Conservation (phyloP, 2,797 vertebrate species). For the Melanotaenia nigrans region DNA sequence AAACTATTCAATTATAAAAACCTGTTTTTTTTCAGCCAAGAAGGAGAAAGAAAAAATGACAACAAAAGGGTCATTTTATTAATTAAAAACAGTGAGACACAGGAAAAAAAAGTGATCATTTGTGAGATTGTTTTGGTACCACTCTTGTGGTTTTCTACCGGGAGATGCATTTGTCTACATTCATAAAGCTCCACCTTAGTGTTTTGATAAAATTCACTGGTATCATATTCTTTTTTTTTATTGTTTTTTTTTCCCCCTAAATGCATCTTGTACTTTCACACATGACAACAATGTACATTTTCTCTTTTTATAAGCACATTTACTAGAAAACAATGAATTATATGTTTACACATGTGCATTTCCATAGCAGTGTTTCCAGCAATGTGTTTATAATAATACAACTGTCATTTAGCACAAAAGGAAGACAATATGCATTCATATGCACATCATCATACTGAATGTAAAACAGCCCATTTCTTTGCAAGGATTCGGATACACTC, state of each 20-base stretch:
- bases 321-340: constrained; percentile 12
- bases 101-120: not conserved
- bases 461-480: constrained; percentile 43
- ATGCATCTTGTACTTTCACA: not conserved
- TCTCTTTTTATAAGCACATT: not conserved
- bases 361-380: constrained; percentile 21
- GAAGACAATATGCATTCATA: constrained; percentile 45
- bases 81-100: not conserved
- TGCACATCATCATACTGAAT: constrained; percentile 43
- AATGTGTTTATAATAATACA: constrained; percentile 33
- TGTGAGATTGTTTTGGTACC: not conserved
- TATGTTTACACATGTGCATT: constrained; percentile 33
- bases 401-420: constrained; percentile 49
- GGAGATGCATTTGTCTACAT: not conserved
- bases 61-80: not conserved
- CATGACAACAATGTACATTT: not conserved
- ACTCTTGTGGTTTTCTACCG: not conserved
- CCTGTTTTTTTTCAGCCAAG: not conserved
- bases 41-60: not conserved
- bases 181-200: not conserved
- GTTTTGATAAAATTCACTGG: not conserved
- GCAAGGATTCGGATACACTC: constrained; percentile 38
- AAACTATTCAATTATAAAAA: not conserved
- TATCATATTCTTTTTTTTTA: not conserved
- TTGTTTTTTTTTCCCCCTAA: not conserved